phyloP scores from a whole-genome alignment of 1,140 invertebrate species.

The Drosophila sp. region DNA sequence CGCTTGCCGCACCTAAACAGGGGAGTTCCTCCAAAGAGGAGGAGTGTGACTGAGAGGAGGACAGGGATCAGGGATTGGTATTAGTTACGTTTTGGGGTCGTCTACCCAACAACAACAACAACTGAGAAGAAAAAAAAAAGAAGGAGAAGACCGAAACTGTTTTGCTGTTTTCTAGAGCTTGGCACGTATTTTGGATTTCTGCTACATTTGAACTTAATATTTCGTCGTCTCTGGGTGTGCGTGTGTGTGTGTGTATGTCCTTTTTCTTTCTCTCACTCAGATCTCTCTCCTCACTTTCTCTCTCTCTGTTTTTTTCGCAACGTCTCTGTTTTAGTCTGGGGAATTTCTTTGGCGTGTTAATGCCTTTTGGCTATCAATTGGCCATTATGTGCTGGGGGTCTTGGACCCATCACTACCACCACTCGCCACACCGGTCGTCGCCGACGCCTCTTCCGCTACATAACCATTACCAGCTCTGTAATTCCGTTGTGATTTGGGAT shows the following conservation, averaged over 20 bases:
- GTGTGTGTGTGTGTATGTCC: constrained; percentile 27
- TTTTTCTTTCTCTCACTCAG: neutral
- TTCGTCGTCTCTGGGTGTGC: constrained; percentile 41
- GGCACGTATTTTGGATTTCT: constrained; percentile 80
- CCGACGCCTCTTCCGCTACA: constrained; percentile 64
- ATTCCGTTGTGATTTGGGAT: constrained; percentile 81
- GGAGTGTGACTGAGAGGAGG: constrained; percentile 19
- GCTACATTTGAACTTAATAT: constrained; percentile 82
- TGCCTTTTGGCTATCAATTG: constrained; percentile 82
- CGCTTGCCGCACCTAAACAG: constrained; percentile 58
- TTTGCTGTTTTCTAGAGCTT: constrained; percentile 73
- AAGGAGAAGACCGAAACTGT: neutral
- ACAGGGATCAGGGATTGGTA: constrained; percentile 33
- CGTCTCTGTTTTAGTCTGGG: constrained; percentile 67
- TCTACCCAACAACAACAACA: neutral
- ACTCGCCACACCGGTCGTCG: neutral
- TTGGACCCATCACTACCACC: constrained; percentile 26
- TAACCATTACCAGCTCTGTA: constrained; percentile 76
- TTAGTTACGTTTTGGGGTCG: constrained; percentile 52
- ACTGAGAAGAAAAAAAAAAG: too few species aligned
- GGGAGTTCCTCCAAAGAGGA: constrained; percentile 1
- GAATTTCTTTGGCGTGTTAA: constrained; percentile 80
- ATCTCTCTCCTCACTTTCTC: constrained; percentile 39
- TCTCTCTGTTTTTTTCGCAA: constrained; percentile 60
- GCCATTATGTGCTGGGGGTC: constrained; percentile 71